These are phyloP conservation scores for Micromussa lordhowensis DNA, from an alignment of 92 coral and sea anemone genomes.

Conservation along the genomic window DNA sequence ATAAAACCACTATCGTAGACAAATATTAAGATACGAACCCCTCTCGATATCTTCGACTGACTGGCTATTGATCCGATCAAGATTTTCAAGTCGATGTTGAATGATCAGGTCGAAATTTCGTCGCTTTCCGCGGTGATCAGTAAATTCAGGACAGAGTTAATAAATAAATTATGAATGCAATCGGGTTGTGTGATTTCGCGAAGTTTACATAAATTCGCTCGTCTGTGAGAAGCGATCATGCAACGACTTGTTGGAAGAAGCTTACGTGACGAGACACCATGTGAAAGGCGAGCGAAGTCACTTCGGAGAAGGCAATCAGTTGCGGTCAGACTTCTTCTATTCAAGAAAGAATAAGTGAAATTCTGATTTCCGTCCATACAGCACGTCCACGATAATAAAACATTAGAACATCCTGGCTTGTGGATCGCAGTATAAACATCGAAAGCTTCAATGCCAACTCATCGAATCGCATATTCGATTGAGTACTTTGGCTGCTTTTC, in stretches of 20 bases:
- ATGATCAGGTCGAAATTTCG: not conserved
- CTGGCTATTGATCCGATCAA: not conserved
- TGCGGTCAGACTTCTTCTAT: not conserved
- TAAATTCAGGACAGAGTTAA: slow-evolving; percentile 20
- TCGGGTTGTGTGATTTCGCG: slow-evolving; percentile 7
- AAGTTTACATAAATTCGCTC: slow-evolving; percentile 32
- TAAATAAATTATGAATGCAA: slow-evolving; percentile 41
- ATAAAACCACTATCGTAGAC: not conserved
- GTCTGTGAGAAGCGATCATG: not conserved
- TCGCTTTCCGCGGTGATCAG: not conserved
- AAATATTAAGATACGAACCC: not conserved
- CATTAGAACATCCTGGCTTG: not conserved
- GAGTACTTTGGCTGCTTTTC: slow-evolving; percentile 25
- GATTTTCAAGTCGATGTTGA: not conserved
- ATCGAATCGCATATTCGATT: slow-evolving; percentile 1
- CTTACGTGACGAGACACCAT: slow-evolving; percentile 26
- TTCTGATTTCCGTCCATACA: slow-evolving; percentile 7
- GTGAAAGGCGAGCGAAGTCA: not conserved
- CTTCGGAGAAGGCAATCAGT: not conserved
- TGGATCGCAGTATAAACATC: not conserved
- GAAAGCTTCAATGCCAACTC: not conserved
- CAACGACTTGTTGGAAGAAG: not conserved
- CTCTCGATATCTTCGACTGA: not conserved
- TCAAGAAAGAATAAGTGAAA: not conserved
- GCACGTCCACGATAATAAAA: not conserved